Conservation (phyloP, 2,888 invertebrate species). For the Caenorhabditis macrosperma region DNA sequence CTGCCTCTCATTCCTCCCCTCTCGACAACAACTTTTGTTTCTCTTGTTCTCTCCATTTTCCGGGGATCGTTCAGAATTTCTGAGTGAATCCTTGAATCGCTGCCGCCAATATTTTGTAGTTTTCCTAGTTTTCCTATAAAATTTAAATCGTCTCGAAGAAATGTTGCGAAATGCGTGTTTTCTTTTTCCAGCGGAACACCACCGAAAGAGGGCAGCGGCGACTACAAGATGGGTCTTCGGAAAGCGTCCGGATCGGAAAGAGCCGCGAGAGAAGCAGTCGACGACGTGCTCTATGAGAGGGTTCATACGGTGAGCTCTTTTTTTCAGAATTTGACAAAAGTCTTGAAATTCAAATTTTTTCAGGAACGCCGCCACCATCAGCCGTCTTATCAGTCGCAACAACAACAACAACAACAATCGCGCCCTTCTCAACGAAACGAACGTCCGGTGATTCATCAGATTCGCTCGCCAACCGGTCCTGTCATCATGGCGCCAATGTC, state of each 20-base stretch:
- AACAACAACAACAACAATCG: background rate
- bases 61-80: background rate
- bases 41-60: background rate
- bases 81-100: background rate
- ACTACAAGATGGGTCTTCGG: constrained; percentile 25
- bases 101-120: no score
- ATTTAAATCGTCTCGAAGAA: no score
- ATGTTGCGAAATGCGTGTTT: background rate
- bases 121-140: background rate
- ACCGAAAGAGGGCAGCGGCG: constrained; percentile 24
- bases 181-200: constrained; percentile 49
- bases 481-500: constrained; percentile 55
- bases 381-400: no score
- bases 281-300: constrained; percentile 52
- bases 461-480: constrained; percentile 8
- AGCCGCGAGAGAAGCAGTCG: constrained; percentile 3
- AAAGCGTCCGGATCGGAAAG: constrained; percentile 33
- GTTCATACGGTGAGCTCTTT: constrained; percentile 43
- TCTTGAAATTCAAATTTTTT: background rate
- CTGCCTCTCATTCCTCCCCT: background rate
- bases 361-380: constrained; percentile 54
- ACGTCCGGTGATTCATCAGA: constrained; percentile 33
- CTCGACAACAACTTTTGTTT: background rate
- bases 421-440: no score
- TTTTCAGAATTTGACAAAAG: background rate